Percentiles rank a stretch among this genome's conserved stretches.
These are phyloP conservation scores for Neodontobutis hainanensis DNA, from an alignment of 2,113 vertebrate species.

Conservation along the genomic window DNA sequence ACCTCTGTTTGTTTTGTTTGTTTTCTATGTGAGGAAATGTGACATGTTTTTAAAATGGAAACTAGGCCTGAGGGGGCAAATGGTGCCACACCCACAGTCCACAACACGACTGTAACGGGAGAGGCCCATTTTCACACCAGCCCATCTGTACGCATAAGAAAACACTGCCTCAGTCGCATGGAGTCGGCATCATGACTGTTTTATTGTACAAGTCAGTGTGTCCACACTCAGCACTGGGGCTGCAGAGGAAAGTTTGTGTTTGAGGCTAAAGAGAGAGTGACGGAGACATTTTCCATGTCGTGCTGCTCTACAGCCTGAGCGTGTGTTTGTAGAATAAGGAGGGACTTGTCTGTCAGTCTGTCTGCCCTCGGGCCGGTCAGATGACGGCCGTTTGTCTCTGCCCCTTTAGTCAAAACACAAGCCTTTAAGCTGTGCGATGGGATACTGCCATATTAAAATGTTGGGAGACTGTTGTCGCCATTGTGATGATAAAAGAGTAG, in stretches of 20 bases:
- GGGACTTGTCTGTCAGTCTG: constrained; percentile 52
- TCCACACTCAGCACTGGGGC: too few species aligned
- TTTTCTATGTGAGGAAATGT: constrained; percentile 51
- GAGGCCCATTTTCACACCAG: constrained; percentile 62
- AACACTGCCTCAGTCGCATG: constrained; percentile 35
- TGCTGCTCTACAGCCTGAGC: constrained; percentile 40
- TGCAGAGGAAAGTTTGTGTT: neutral
- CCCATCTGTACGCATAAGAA: constrained; percentile 72
- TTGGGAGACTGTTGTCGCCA: neutral
- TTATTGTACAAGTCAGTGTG: too few species aligned
- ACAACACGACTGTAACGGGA: constrained; percentile 60
- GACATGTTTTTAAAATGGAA: constrained; percentile 63
- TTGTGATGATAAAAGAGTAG: too few species aligned
- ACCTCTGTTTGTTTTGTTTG: constrained; percentile 21
- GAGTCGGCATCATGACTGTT: neutral
- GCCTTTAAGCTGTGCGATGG: neutral
- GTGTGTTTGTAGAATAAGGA: constrained; percentile 64
- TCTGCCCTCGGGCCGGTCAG: constrained; percentile 32
- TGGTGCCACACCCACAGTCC: constrained; percentile 36
- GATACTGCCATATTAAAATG: neutral
- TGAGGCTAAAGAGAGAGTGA: constrained; percentile 5
- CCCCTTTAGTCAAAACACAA: constrained; percentile 17
- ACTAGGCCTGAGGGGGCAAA: constrained; percentile 57
- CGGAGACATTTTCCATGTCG: constrained; percentile 66
- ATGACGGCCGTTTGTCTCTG: constrained; percentile 37